Percentiles rank a stretch among this genome's conserved stretches.
These are phyloP conservation scores for Festucalex cinctus DNA, from an alignment of 2,113 vertebrate genomes.

Conservation along the genomic window DNA sequence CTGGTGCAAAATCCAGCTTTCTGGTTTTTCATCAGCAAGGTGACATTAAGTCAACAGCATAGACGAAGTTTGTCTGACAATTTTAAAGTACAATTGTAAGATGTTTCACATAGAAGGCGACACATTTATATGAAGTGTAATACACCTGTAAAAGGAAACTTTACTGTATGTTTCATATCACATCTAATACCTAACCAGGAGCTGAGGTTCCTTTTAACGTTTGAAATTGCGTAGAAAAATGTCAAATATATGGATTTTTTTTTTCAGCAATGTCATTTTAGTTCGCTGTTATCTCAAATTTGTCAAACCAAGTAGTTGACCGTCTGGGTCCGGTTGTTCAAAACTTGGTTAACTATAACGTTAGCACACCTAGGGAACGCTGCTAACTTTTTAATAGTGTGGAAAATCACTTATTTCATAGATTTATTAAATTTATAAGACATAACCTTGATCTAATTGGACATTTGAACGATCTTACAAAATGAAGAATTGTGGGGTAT, in stretches of 20 bases:
- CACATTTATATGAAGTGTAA: constrained; percentile 36
- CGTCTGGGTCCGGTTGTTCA: background rate
- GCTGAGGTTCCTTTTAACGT: constrained; percentile 6
- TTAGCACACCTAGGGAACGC: no score
- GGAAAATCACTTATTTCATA: no score
- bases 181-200: constrained; percentile 46
- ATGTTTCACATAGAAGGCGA: constrained; percentile 22
- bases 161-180: constrained; percentile 38
- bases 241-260: background rate
- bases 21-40: constrained; percentile 9
- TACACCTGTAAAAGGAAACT: constrained; percentile 20
- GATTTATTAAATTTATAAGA: no score
- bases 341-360: no score
- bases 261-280: background rate
- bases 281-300: background rate
- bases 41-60: constrained; percentile 13
- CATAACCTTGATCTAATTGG: no score
- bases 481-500: no score
- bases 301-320: background rate
- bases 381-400: no score
- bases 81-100: constrained; percentile 24
- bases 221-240: background rate
- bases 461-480: no score
- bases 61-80: constrained; percentile 11
- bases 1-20: constrained; percentile 19